Evolutionary conservation across 2,797 vertebrate species (phyloP), one percentile per base, ranked within the genome.

Genomic region (Scomberomorus guttatus): DNA sequence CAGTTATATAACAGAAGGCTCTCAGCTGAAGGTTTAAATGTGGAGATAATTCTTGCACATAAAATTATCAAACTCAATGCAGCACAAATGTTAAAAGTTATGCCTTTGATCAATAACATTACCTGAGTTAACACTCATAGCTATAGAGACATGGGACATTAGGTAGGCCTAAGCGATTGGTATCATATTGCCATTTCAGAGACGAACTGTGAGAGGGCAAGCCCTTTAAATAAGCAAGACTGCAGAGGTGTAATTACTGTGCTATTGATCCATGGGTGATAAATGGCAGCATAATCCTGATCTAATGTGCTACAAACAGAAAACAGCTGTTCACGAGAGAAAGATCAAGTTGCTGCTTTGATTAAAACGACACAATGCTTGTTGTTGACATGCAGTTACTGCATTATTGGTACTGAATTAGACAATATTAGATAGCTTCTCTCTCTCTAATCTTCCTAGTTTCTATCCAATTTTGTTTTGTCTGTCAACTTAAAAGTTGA

Each of bases 181-280:
- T 77, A 84, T 90, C 79, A 74, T 68, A 73, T 87, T 81, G 82
- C 79, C 29, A 77, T 90, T 90, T 80, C 72, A 65, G 44, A 85
- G 69, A 77, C 15, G n/a, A 67, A 65, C 67, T 68, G 25, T 1
- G 8, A 51, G 44, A 82, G 46, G 78, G 44, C 71, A 79, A 65
- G 72, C 51, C 66, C 68, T 84, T 84, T 81, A 77, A 79, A 88
- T 77, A 85, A 82, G 74, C 68, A 77, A 29, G 58, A 78, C 75
- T 72, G 59, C 65, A 86, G 82, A 81, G 79, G 77, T 84, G 79
- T 89, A 91, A 93, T 92, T 89, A 90, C 82, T 79, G 77, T 72
- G 72, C 79, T 89, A 93, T 91, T 91, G 90, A 91, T 93, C 89
- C 57, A 79, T 77, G 83, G 63, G 76, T 91, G 88, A 93, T 88